Evolutionary conservation across 2,113 vertebrate genomes (phyloP), one percentile per base, ranked within the genome.

Genomic region (Ciconia boyciana): DNA sequence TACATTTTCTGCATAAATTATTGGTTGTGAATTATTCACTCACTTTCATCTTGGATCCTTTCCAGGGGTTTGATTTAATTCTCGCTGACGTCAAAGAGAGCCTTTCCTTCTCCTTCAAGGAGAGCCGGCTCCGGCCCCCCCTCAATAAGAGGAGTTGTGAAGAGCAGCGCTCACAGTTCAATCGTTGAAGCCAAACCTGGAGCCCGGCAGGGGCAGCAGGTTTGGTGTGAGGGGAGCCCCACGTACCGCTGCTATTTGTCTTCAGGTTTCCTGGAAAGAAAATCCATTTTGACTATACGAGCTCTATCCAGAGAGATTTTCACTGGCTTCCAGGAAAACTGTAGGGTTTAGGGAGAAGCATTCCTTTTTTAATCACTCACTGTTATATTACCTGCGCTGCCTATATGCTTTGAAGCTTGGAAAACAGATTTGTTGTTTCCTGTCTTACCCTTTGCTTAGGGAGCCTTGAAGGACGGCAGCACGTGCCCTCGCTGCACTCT

Each of bases 101-200:
- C 48, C 79, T 51, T 24, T 41, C 10, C 43, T 26, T 31, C 26
- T 16, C 49, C 74, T 55, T 5, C 65, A 15, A 10, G 0, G 0
- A 31, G 54, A 39, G 17, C 26, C 1, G 5, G 43, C 17, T 25
- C 76, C 0, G 0, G 16, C 46, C 46, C 10, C n/a, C 48, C 41
- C 39, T 7, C 18, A 0, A 2, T 11, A 17, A 14, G 7, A 24
- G n/a, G 34, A 13, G 48, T 3, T 36, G 51, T 5, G 43, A 13
- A 8, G 60, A 28, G 65, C 69, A 52, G 36, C 5, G 3, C 44
- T 62, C 51, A 2, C 32, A 3, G 22, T 9, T 10, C 16, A 12
- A 2, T 0, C 20, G 2, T 0, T 2, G 36, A 24, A 3, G 46
- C 16, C 3, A 3, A 2, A 24, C 2, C 31, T 22, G 5, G 62